Base-by-base conservation (phyloP, 2,888 invertebrate species). In the Drosophila putrida region DNA sequence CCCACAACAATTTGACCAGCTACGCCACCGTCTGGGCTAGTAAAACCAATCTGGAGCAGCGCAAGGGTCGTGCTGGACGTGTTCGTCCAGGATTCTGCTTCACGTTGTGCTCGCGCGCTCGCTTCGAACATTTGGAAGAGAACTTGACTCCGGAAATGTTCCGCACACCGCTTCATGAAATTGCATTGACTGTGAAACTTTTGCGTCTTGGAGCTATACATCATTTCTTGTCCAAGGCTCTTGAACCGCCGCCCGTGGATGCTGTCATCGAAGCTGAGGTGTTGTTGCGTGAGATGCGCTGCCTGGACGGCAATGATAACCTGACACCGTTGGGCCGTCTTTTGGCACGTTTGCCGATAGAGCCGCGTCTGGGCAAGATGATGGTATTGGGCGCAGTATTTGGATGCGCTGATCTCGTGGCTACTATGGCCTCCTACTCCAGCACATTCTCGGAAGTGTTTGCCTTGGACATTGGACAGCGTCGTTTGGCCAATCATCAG, bases 191-290 rank as follows among this genome's bases (percentile, higher is more conserved):
- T 41, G 97, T 98, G 62, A 98, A 93, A 91, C 93, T 99, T 8
- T 94, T 99, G 3, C 94, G 97, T 2, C 93, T 99, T 5, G 99
- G 99, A 54, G 95, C 96, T 27, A 98, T 99, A 88, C 97, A 98
- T 0, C 97, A 97, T 91, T 99, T 99, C 93, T 93, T 99, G 65
- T 97, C 98, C 25, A 99, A 99, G 92, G 97, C 97, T 0, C 96
- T 99, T 25, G 98, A 99, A 91, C 98, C 99, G 0, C 99, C 99
- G 39, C 99, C 99, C 13, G 94, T 99, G 72, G 99, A 99, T 93
- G 98, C 99, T 31, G 98, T 99, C 11, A 98, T 99, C 82, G 99
- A 99, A 91, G 99, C 99, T 0, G 98, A 99, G 93, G 98, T 97
- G 0, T 66, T 95, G 76, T 90, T 96, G 78, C 90, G 95, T 88